These are phyloP conservation scores for Rhyacophila brunnea DNA, from an alignment of 1,140 invertebrate species.

Conservation along the genomic window DNA sequence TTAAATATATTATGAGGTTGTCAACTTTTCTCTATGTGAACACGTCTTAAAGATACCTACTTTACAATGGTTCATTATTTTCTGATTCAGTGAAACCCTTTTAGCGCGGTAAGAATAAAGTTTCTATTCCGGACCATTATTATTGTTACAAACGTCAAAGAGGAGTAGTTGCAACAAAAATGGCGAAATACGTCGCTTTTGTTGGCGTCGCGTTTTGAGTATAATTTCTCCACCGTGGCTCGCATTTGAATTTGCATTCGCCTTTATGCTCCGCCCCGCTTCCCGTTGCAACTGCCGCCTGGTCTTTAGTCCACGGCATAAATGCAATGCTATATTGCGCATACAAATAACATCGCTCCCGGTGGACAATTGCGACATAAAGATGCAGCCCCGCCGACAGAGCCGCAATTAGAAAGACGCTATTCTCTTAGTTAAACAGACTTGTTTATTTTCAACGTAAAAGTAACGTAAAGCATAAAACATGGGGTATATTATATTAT, in stretches of 20 bases:
- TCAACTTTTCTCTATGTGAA: too few relatives aligned
- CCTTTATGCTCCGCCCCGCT: slow-evolving; percentile 5
- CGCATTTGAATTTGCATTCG: slow-evolving; percentile 16
- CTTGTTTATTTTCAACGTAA: too few relatives aligned
- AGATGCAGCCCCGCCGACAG: neutral
- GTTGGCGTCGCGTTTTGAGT: slow-evolving; percentile 8
- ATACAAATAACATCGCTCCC: neutral
- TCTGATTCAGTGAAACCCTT: neutral
- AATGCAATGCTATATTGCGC: neutral
- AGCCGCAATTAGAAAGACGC: too few relatives aligned
- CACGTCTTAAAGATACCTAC: too few relatives aligned
- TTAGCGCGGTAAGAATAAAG: neutral
- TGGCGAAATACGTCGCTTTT: slow-evolving; percentile 6
- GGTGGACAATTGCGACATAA: neutral
- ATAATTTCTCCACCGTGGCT: slow-evolving; percentile 10
- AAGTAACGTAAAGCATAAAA: too few relatives aligned
- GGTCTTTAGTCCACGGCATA: neutral
- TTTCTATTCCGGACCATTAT: too few relatives aligned
- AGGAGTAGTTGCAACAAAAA: slow-evolving; percentile 6
- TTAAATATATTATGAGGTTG: too few relatives aligned
- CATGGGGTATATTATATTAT: too few relatives aligned
- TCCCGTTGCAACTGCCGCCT: neutral
- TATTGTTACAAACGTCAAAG: neutral
- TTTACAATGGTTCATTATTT: neutral
- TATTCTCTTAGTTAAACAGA: too few relatives aligned